Evolutionary conservation across 2,113 vertebrate species (phyloP).

Genomic region (Excalfactoria chinensis): DNA sequence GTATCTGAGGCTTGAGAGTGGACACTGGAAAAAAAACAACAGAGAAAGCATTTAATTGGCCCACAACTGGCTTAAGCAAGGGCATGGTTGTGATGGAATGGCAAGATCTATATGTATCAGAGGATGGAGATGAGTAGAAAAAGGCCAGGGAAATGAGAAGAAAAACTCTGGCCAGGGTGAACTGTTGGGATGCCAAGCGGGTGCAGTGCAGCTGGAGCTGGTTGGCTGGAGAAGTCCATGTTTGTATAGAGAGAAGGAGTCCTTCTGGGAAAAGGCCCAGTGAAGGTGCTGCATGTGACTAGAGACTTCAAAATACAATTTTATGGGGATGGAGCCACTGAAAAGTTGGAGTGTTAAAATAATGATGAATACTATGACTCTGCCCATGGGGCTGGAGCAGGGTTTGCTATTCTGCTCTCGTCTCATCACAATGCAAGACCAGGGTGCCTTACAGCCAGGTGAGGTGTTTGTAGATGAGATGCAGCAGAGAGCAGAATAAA

Average conservation of each 20-base stretch:
- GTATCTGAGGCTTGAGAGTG: background rate
- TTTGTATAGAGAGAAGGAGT: background rate
- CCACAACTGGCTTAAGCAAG: background rate
- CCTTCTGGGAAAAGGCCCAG: rapidly evolving
- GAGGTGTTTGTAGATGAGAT: background rate
- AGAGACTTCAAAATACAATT: background rate
- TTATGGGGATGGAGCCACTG: background rate
- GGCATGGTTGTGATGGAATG: background rate
- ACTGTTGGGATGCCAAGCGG: background rate
- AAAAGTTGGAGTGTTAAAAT: background rate
- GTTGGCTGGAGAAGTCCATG: background rate
- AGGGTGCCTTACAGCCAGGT: background rate
- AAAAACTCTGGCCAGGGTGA: background rate
- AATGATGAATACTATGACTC: background rate
- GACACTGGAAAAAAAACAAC: background rate
- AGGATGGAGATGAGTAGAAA: background rate
- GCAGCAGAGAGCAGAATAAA: background rate
- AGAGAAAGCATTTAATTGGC: background rate
- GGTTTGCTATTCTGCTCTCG: background rate
- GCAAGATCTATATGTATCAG: background rate
- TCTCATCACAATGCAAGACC: background rate
- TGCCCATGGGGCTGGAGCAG: background rate
- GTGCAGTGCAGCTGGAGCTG: background rate
- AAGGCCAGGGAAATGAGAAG: background rate
- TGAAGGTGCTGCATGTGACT: background rate